These are phyloP conservation scores for Etheostoma perlongum DNA, from an alignment of 2,797 vertebrate genomes.

Conservation along the genomic window DNA sequence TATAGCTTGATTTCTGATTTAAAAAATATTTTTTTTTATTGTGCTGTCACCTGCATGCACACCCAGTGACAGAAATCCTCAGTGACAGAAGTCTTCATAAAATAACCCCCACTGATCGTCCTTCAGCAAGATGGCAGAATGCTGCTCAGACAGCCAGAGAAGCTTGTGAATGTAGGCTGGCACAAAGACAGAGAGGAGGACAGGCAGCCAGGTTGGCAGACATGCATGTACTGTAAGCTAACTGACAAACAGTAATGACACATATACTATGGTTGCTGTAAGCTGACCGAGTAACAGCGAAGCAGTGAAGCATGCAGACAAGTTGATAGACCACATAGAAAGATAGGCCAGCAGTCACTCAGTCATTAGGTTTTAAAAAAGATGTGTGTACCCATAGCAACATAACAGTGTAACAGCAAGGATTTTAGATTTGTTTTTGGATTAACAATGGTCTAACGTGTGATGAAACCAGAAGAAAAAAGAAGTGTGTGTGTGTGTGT, in stretches of 20 bases:
- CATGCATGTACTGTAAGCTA: conserved; percentile 21
- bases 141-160: conserved; percentile 37
- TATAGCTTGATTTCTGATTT: neutral
- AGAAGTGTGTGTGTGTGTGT: neutral
- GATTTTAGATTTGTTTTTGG: conserved; percentile 34
- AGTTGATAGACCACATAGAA: conserved; percentile 32
- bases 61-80: conserved; percentile 50
- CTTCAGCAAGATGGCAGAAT: conserved; percentile 52
- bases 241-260: conserved; percentile 49
- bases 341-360: conserved; percentile 41
- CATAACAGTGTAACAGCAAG: conserved; percentile 36
- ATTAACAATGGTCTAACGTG: conserved; percentile 44
- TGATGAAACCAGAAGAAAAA: conserved; percentile 27
- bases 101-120: conserved; percentile 42
- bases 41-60: conserved; percentile 25
- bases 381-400: conserved; percentile 66
- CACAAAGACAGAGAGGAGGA: conserved; percentile 41
- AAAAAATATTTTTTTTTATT: neutral
- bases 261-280: conserved; percentile 28
- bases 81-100: neutral
- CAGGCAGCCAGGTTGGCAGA: conserved; percentile 57
- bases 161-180: conserved; percentile 43
- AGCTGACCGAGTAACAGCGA: conserved; percentile 39
- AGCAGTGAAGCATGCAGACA: conserved; percentile 43
- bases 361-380: conserved; percentile 41